Conservation (phyloP, 2,888 invertebrate species). For the Ptychoptera contaminata region DNA sequence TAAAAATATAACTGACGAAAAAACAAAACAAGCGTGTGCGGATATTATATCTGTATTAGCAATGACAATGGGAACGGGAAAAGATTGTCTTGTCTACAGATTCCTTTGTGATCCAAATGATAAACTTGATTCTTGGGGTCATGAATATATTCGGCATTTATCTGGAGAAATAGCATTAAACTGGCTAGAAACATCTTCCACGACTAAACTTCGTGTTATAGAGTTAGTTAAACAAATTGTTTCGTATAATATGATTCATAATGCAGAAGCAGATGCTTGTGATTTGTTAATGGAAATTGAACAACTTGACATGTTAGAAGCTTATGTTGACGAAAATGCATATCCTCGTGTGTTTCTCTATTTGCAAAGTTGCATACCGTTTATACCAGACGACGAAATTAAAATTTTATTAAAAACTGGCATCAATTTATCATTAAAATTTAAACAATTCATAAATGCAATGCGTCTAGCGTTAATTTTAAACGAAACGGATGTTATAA, state of each 20-base stretch:
- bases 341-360: conserved; percentile 80
- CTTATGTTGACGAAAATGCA: conserved; percentile 67
- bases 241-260: conserved; percentile 80
- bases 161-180: conserved; percentile 67
- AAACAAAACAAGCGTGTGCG: conserved; percentile 61
- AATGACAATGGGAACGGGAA: conserved; percentile 59
- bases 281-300: conserved; percentile 93
- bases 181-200: conserved; percentile 38
- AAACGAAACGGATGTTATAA: conserved; percentile 55
- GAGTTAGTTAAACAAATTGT: conserved; percentile 66
- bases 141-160: conserved; percentile 85
- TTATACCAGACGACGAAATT: conserved; percentile 82
- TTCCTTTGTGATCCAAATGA: conserved; percentile 23
- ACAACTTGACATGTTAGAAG: conserved; percentile 57
- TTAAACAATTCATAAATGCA: conserved; percentile 69
- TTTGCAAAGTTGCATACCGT: conserved; percentile 62
- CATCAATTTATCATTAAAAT: conserved; percentile 63
- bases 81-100: conserved; percentile 74
- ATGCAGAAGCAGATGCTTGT: conserved; percentile 91
- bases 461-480: conserved; percentile 74
- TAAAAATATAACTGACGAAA: conserved; percentile 52
- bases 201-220: conserved; percentile 37
- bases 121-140: conserved; percentile 57
- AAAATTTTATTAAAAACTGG: conserved; percentile 59
- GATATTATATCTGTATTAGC: conserved; percentile 88